Evolutionary conservation across 2,888 invertebrate species (phyloP).

Genomic region (Anthophora plumipes): DNA sequence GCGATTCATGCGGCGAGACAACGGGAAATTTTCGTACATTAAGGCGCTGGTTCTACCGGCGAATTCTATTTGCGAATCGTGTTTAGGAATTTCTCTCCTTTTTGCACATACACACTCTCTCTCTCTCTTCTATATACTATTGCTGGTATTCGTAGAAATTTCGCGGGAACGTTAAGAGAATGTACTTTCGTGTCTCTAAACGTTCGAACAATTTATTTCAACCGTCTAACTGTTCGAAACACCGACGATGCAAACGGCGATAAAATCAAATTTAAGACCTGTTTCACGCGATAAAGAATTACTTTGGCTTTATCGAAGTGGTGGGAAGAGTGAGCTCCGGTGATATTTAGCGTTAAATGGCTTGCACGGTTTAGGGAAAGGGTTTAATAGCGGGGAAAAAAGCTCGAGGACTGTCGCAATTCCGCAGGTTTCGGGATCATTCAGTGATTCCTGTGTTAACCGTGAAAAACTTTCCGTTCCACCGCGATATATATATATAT

Average conservation of each 20-base stretch:
- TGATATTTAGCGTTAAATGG: not conserved
- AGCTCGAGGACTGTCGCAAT: not conserved
- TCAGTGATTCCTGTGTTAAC: slow-evolving; percentile 2
- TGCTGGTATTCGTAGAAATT: not conserved
- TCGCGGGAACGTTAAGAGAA: not conserved
- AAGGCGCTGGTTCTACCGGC: not conserved
- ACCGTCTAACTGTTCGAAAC: no score
- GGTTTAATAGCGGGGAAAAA: slow-evolving; percentile 10
- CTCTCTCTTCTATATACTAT: not conserved
- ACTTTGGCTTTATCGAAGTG: no score
- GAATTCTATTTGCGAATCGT: not conserved
- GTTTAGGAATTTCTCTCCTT: not conserved
- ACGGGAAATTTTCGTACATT: slow-evolving; percentile 9
- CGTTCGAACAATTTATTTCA: no score
- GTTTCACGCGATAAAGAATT: not conserved
- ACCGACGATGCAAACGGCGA: not conserved
- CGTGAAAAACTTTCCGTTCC: slow-evolving; percentile 17
- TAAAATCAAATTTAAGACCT: not conserved
- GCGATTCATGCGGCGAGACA: not conserved
- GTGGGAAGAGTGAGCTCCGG: no score
- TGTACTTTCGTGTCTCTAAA: no score
- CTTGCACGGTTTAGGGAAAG: not conserved
- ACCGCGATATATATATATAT: slow-evolving; percentile 9
- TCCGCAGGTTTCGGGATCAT: slow-evolving; percentile 13
- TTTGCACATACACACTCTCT: no score